These are phyloP conservation scores for Pangasianodon gigas DNA, from an alignment of 2,113 vertebrate genomes.

Conservation along the genomic window DNA sequence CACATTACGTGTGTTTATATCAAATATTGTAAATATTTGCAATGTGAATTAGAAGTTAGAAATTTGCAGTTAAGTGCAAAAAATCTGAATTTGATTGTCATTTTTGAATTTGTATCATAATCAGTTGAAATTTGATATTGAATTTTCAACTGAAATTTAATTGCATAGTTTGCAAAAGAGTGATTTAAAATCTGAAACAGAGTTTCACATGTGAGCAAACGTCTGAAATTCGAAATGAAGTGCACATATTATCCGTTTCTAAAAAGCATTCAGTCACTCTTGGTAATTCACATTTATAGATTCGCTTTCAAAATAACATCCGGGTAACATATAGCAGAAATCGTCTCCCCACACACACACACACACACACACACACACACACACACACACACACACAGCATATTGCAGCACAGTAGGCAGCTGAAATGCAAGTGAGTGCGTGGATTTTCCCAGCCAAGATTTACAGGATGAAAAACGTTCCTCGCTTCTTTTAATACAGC, in stretches of 20 bases:
- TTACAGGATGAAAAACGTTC: not conserved
- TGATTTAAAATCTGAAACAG: too few relatives aligned
- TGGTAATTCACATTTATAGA: not conserved
- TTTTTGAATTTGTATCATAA: not conserved
- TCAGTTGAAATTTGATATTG: not conserved
- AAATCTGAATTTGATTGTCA: not conserved
- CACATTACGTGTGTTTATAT: not conserved
- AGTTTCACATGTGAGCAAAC: not conserved
- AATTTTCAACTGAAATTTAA: not conserved
- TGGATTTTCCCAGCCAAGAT: not conserved
- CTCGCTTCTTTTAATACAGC: not conserved
- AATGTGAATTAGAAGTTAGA: too few relatives aligned
- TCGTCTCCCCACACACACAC: not conserved
- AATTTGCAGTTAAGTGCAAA: too few relatives aligned
- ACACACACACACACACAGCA: not conserved
- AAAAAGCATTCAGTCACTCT: not conserved
- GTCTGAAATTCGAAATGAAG: not conserved
- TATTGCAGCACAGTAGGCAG: not conserved
- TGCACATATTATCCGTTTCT: not conserved
- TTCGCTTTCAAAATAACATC: not conserved
- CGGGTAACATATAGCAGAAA: not conserved
- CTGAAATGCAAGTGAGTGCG: not conserved
- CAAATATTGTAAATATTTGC: too few relatives aligned
- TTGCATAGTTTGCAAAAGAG: not conserved
- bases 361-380: not conserved